phyloP scores from a whole-genome alignment of 1,140 invertebrate species.

The Colletes latitarsis region DNA sequence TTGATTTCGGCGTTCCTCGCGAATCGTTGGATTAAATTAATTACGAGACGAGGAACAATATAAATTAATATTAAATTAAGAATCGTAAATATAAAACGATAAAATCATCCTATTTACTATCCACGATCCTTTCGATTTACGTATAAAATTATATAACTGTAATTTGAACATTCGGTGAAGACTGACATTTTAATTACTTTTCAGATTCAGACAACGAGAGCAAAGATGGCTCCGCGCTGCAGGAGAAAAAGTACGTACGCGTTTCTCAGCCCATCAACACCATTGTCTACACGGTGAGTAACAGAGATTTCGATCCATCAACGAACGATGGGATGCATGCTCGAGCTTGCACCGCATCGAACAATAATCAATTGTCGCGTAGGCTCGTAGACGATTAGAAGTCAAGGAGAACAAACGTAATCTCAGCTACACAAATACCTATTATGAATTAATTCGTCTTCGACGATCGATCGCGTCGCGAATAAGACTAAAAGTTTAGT shows the following conservation, averaged over 20 bases:
- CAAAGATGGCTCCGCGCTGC: slow-evolving; percentile 78
- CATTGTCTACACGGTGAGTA: slow-evolving; percentile 81
- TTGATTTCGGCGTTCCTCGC: neutral
- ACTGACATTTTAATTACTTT: slow-evolving; percentile 50
- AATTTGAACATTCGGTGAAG: neutral
- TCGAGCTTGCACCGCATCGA: slow-evolving; percentile 21
- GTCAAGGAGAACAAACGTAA: slow-evolving; percentile 57
- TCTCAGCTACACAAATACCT: slow-evolving; percentile 55
- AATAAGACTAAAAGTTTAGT: too few species aligned
- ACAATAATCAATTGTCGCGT: neutral
- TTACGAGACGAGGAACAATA: neutral
- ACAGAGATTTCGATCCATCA: neutral
- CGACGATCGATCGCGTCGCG: neutral
- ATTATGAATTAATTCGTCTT: slow-evolving; percentile 16
- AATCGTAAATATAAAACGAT: too few species aligned
- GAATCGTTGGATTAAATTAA: neutral
- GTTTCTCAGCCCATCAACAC: slow-evolving; percentile 81
- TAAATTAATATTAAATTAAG: too few species aligned
- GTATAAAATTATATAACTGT: too few species aligned
- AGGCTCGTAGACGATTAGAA: slow-evolving; percentile 50
- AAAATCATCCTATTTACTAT: too few species aligned
- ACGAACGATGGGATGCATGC: slow-evolving; percentile 13
- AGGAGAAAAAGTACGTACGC: slow-evolving; percentile 79
- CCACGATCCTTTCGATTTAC: too few species aligned
- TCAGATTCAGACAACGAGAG: slow-evolving; percentile 81